Base-by-base conservation (phyloP, 2,113 vertebrate genomes). In the Sander lucioperca region DNA sequence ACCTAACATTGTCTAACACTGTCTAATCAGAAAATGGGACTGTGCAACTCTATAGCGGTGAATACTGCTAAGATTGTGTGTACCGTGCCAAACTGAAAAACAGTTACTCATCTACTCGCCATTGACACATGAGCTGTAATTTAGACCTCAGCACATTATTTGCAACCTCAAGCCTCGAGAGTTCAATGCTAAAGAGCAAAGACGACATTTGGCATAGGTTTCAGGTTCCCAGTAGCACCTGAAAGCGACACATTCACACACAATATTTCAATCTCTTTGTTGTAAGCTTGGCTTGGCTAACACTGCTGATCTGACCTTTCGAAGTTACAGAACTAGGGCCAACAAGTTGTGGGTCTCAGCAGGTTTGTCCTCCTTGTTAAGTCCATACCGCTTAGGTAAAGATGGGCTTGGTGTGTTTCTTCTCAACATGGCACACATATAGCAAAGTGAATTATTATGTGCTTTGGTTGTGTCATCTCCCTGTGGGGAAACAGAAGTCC, bases 401-500 rank as follows among this genome's bases (percentile, higher is more conserved):
- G 54, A 25, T 27, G 14, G 14, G 25, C 65, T 77, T 50, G 16
- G 27, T 43, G 61, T 6, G 54, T 36, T 68, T 86, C 18, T 63
- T 68, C 66, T 66, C 45, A 33, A 61, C 79, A 23, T 16, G 11
- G 61, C 63, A 70, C 68, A 83, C 67, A 69, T 33, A 33, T 7
- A 75, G 54, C 58, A 39, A 11, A 70, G 79, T 72, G 82, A 88
- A 78, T 80, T 80, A 74, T 67, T 57, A 61, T 54, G 68, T 78
- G 84, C 75, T 86, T 67, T 78, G 82, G 62, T 82, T 85, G 77
- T 71, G 81, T 88, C 85, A 58, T 81, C 70, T 74, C 87, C 89
- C 88, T 62, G 77, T 80, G 64, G 82, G 88, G 81, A 83, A 89
- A 88, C 87, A 90, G 50, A 89, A 89, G 86, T 83, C 77, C 78